Conservation (phyloP, 2,797 vertebrate genomes). For the Malurus leucopterus region DNA sequence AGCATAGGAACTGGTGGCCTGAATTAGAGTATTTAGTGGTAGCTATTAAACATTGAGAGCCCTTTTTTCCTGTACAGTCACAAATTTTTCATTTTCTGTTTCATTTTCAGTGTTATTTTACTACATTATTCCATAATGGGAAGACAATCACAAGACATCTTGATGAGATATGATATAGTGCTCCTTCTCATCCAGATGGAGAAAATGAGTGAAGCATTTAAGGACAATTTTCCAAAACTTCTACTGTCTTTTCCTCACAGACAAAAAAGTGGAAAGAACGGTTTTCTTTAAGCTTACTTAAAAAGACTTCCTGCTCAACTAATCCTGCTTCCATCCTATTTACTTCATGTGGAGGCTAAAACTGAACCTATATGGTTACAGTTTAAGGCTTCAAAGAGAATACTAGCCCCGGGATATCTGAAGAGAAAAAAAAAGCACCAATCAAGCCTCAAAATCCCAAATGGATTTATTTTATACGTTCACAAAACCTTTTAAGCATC, state of each 20-base stretch:
- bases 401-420: neutral
- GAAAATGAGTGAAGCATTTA: neutral
- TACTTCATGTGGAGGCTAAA: neutral
- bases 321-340: neutral
- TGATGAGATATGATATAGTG: neutral
- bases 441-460: neutral
- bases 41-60: neutral
- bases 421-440: neutral
- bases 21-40: neutral
- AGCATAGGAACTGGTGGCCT: neutral
- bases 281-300: neutral
- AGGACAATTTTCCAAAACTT: neutral
- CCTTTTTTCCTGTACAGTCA: neutral
- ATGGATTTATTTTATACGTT: neutral
- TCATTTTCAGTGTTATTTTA: slow-evolving; percentile 37
- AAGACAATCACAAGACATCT: neutral
- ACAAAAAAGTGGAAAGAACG: neutral
- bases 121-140: slow-evolving; percentile 10
- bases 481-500: neutral
- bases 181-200: neutral
- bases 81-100: slow-evolving; percentile 19
- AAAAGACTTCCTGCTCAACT: neutral
- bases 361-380: neutral
- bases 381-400: neutral
- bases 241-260: neutral